Conservation (phyloP, 2,888 invertebrate species). For the Sphaerophoria rueppellii region DNA sequence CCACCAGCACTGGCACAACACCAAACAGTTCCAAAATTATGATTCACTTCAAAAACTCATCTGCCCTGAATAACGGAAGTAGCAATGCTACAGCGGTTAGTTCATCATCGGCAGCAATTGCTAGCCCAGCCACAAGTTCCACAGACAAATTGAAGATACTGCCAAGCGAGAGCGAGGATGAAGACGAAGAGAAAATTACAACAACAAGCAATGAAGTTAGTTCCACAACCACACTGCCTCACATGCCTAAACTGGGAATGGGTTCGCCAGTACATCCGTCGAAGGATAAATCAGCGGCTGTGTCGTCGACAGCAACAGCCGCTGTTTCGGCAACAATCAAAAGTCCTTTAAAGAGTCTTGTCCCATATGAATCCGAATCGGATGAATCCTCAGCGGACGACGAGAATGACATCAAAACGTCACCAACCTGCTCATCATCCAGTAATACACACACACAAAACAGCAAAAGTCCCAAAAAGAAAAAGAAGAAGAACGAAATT, state of each 20-base stretch:
- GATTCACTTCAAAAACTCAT: constrained; percentile 82
- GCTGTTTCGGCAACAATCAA: constrained; percentile 51
- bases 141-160: constrained; percentile 55
- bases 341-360: constrained; percentile 81
- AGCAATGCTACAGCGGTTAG: constrained; percentile 62
- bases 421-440: constrained; percentile 63
- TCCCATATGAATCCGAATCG: constrained; percentile 86
- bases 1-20: constrained; percentile 24
- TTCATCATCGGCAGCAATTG: constrained; percentile 62
- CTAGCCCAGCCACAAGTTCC: constrained; percentile 61
- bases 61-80: constrained; percentile 71
- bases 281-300: constrained; percentile 51
- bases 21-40: constrained; percentile 78
- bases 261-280: constrained; percentile 58
- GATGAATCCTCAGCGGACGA: constrained; percentile 78
- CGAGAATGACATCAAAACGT: constrained; percentile 53
- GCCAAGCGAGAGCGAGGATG: constrained; percentile 54
- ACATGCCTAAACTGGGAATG: constrained; percentile 80
- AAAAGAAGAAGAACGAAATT: constrained; percentile 65
- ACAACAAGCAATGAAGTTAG: constrained; percentile 75
- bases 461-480: constrained; percentile 63
- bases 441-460: constrained; percentile 68
- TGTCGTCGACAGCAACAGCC: constrained; percentile 37
- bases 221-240: constrained; percentile 79
- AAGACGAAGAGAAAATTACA: constrained; percentile 57